These are phyloP conservation scores for Formicarius rufipectus DNA, from an alignment of 2,113 vertebrate genomes.

Conservation along the genomic window DNA sequence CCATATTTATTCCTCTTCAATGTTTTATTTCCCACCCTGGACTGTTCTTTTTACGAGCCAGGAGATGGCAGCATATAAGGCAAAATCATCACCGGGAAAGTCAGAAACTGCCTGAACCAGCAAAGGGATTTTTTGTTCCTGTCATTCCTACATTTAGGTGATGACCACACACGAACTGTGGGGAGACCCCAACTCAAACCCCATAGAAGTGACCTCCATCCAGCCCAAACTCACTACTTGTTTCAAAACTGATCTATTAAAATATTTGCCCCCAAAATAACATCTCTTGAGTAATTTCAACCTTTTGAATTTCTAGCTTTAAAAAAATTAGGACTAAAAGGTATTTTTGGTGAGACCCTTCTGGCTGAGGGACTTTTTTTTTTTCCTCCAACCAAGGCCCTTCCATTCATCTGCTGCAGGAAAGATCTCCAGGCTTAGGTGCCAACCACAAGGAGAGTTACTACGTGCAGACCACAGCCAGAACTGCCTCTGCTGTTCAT, in stretches of 20 bases:
- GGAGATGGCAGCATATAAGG: constrained; percentile 43
- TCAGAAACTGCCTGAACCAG: neutral
- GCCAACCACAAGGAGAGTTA: neutral
- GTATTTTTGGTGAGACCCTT: neutral
- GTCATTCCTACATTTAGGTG: neutral
- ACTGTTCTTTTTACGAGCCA: neutral
- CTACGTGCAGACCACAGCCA: neutral
- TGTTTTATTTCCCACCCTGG: neutral
- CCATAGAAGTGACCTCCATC: neutral
- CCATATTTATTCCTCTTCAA: neutral
- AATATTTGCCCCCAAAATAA: neutral
- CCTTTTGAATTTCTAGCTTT: neutral
- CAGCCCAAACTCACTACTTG: neutral
- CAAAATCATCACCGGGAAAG: neutral
- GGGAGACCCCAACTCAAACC: neutral
- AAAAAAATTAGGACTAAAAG: neutral
- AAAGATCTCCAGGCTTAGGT: neutral
- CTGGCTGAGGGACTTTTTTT: neutral
- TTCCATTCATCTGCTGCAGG: neutral
- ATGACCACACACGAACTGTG: neutral
- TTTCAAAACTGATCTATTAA: neutral
- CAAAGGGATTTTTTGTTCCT: neutral
- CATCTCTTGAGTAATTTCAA: neutral
- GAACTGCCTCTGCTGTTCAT: neutral
- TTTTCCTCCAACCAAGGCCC: neutral